Conservation (phyloP, 2,797 vertebrate genomes). For the Chloroceryle inda region DNA sequence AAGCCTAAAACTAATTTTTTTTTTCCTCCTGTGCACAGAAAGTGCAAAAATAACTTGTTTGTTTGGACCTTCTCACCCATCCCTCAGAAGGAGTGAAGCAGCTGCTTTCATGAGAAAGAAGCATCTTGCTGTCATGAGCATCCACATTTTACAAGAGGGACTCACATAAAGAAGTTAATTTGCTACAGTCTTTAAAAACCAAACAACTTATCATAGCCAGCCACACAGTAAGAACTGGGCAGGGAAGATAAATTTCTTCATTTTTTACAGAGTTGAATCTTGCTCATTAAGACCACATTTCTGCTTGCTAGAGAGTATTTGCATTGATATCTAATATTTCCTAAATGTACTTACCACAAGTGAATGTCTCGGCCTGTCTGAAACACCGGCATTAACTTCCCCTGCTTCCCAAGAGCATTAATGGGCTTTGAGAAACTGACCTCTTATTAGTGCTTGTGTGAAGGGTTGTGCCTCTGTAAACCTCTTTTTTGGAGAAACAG, state of each 20-base stretch:
- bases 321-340: slow-evolving; percentile 32
- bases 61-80: neutral
- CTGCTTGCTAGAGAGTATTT: slow-evolving; percentile 23
- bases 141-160: neutral
- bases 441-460: neutral
- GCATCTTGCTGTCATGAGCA: neutral
- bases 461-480: neutral
- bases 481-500: neutral
- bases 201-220: slow-evolving; percentile 54
- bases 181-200: slow-evolving; percentile 38
- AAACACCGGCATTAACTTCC: neutral
- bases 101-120: neutral
- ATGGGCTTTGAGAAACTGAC: neutral
- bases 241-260: slow-evolving; percentile 59
- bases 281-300: slow-evolving; percentile 58
- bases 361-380: neutral
- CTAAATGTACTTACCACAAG: neutral
- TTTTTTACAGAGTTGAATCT: slow-evolving; percentile 22
- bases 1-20: neutral
- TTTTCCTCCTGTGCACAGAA: neutral
- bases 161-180: slow-evolving; percentile 48
- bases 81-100: neutral
- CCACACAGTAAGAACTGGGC: slow-evolving; percentile 15
- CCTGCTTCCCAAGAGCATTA: neutral
- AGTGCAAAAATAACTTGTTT: neutral